These are phyloP conservation scores for Verasper variegatus DNA, from an alignment of 2,113 vertebrate species.

Conservation along the genomic window DNA sequence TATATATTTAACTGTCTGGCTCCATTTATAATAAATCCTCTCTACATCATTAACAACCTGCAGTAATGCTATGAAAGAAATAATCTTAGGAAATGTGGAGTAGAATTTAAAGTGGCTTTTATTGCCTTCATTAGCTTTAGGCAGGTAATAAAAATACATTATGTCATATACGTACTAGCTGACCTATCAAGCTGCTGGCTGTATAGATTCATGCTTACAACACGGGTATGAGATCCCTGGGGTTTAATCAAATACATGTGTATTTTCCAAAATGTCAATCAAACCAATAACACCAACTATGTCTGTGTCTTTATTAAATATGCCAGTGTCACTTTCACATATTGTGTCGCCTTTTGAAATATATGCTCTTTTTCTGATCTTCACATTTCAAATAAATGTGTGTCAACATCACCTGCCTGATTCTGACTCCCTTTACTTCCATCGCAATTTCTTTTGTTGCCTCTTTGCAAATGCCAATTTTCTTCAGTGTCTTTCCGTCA, in stretches of 20 bases:
- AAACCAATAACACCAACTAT: not conserved
- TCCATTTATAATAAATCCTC: not conserved
- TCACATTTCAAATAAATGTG: conserved; percentile 11
- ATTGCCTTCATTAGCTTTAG: not conserved
- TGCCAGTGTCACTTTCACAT: conserved; percentile 1
- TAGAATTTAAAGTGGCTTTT: not conserved
- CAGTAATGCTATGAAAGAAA: not conserved
- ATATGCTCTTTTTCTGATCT: conserved; percentile 3
- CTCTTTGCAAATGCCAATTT: conserved; percentile 36
- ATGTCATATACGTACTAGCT: not conserved
- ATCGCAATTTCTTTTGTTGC: conserved; percentile 8
- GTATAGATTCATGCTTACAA: not conserved
- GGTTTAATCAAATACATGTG: not conserved
- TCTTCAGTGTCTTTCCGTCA: conserved; percentile 14
- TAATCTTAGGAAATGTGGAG: not conserved
- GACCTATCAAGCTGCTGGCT: not conserved
- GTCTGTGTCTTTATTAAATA: not conserved
- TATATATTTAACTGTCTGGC: not conserved
- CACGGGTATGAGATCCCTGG: not conserved
- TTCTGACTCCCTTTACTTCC: not conserved
- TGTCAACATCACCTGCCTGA: conserved; percentile 30
- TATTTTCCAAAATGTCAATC: not conserved
- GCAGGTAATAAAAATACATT: not conserved
- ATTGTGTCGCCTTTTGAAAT: conserved; percentile 18
- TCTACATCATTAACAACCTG: not conserved